Conservation (phyloP, 2,113 vertebrate genomes). For the Coturnix japonica region DNA sequence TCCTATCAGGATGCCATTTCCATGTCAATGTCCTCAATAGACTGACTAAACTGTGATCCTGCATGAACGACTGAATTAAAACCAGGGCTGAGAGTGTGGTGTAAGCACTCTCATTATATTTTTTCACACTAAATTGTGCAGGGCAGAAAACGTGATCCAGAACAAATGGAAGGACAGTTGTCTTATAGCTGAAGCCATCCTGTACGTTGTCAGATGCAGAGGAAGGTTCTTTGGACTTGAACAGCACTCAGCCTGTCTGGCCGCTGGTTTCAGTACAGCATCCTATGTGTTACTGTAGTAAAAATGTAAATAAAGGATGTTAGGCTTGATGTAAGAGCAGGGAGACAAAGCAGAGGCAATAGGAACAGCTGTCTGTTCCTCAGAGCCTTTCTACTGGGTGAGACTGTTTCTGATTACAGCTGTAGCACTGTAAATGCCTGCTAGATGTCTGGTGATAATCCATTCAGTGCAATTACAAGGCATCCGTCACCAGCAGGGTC, state of each 20-base stretch:
- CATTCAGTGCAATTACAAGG: conserved; percentile 66
- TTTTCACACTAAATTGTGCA: neutral
- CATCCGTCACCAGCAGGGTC: conserved; percentile 64
- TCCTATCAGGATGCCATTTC: neutral
- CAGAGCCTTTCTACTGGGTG: neutral
- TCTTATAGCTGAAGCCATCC: neutral
- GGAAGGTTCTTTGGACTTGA: neutral
- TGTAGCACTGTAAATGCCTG: conserved; percentile 49
- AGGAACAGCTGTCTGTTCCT: conserved; percentile 30
- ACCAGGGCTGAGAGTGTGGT: neutral
- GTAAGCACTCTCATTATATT: too few species aligned
- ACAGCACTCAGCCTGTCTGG: neutral
- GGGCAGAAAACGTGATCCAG: neutral
- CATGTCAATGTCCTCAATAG: fast-evolving
- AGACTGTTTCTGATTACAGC: conserved; percentile 54
- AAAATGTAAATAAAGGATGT: neutral
- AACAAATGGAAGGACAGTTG: neutral
- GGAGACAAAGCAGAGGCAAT: conserved; percentile 10
- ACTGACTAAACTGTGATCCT: neutral
- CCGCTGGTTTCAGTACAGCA: neutral
- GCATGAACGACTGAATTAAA: neutral
- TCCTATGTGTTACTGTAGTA: neutral
- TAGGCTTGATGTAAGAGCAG: neutral
- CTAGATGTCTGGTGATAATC: conserved; percentile 61
- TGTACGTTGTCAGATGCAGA: neutral